Evolutionary conservation across 2,113 vertebrate species (phyloP).

Genomic region (Myxocyprinus asiaticus): DNA sequence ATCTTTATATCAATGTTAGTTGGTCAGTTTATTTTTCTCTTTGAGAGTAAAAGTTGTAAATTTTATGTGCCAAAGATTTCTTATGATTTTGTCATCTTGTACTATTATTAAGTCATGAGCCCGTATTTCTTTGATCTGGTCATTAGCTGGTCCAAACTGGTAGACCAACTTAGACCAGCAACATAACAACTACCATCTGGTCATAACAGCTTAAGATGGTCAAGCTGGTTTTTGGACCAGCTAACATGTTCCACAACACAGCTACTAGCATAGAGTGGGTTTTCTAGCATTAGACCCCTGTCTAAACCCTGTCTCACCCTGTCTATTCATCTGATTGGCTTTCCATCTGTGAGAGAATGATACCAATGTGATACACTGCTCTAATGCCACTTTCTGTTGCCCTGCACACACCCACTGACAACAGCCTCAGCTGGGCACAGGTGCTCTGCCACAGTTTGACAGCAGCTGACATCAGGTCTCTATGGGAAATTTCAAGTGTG

Average conservation of each 20-base stretch:
- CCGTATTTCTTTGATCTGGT: no score
- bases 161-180: no score
- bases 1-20: no score
- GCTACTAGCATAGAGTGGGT: neutral
- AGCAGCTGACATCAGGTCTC: slow-evolving; percentile 28
- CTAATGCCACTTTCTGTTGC: neutral
- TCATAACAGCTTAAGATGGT: no score
- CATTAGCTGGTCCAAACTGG: no score
- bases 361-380: neutral
- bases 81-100: no score
- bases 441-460: slow-evolving; percentile 34
- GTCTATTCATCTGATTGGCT: slow-evolving; percentile 10
- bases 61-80: no score
- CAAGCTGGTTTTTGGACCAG: neutral
- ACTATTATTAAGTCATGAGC: no score
- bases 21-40: no score
- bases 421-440: slow-evolving; percentile 30
- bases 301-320: slow-evolving; percentile 15
- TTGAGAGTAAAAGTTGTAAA: no score
- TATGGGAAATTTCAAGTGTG: slow-evolving; percentile 11
- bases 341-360: neutral
- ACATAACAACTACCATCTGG: no score
- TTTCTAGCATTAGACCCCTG: slow-evolving; percentile 6
- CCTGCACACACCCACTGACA: slow-evolving; percentile 33
- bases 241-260: no score